Base-by-base conservation (phyloP, 2,888 invertebrate species). In the Ophion ventricosus region DNA sequence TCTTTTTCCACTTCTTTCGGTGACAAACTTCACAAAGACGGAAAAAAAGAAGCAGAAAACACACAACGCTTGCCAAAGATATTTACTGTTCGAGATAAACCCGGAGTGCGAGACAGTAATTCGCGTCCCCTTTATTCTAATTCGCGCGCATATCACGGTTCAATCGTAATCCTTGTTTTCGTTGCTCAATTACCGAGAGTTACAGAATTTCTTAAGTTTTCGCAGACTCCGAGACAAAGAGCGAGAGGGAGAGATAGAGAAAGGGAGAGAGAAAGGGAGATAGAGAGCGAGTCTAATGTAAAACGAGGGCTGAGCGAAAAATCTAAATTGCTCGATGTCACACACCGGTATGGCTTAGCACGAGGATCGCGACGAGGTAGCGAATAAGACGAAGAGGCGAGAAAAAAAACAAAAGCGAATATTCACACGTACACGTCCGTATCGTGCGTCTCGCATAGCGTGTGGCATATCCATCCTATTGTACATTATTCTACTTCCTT, bases 401-500 rank as follows among this genome's bases (percentile, higher is more conserved):
- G n/a, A 75, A 72, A 79, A 80, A 40, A 64, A 17, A 35, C 35
- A 8, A 43, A 43, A 43, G 14, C 43, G 69, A 66, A 63, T 64
- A 77, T 79, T 61, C 49, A 82, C 74, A 35, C 67, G 49, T 29
- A 76, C 64, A 77, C 61, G 66, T 80, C 78, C 86, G 83, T 82
- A 83, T 83, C 81, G 81, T 80, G 80, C 79, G 84, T 81, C 84
- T 79, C 73, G 76, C 73, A 79, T 78, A 83, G 61, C 66, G 80
- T 43, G 43, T 85, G 81, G 87, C 86, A 84, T 87, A 85, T 88
- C 84, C 80, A 83, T 85, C 83, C 85, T 84, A 80, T 82, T 87
- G 87, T 87, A 88, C 73, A 87, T 87, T 86, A 87, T 87, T 83
- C 49, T 80, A 83, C 63, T 73, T 73, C 26, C 43, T 57, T 54